Evolutionary conservation across 1,140 invertebrate species (phyloP).

Genomic region (Drosophila parvula): DNA sequence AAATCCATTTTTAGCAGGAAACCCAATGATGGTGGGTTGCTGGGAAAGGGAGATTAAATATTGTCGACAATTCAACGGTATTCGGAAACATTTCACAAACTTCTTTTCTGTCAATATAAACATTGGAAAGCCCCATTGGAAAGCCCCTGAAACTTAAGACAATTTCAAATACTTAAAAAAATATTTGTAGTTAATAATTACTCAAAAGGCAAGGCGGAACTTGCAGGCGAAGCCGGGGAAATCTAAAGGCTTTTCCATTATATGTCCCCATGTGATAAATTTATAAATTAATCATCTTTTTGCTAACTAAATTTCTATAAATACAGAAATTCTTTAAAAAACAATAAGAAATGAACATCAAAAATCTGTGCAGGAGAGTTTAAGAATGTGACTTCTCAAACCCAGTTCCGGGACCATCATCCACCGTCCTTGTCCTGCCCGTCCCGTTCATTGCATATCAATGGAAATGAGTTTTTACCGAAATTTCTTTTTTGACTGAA

Average conservation of each 20-base stretch:
- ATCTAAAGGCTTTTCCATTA: no score
- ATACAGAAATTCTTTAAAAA: no score
- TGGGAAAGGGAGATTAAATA: background rate
- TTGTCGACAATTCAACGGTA: background rate
- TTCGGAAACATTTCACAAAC: background rate
- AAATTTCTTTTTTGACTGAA: conserved; percentile 46
- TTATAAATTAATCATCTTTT: background rate
- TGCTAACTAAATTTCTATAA: background rate
- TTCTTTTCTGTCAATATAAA: no score
- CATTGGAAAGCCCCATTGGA: no score
- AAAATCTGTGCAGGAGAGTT: background rate
- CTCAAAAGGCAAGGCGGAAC: no score
- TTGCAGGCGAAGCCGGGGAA: background rate
- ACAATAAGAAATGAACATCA: background rate
- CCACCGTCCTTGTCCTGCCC: conserved; percentile 4
- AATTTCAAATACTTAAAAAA: no score
- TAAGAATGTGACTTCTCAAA: background rate
- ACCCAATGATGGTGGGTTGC: background rate
- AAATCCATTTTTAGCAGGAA: conserved; percentile 18
- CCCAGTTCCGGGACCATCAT: background rate
- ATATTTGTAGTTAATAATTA: no score
- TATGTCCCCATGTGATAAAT: background rate
- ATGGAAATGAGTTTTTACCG: conserved; percentile 71
- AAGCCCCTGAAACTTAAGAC: background rate
- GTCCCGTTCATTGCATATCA: conserved; percentile 69